Base-by-base conservation (phyloP, 2,888 invertebrate species). In the Schrankia costaestrigalis region DNA sequence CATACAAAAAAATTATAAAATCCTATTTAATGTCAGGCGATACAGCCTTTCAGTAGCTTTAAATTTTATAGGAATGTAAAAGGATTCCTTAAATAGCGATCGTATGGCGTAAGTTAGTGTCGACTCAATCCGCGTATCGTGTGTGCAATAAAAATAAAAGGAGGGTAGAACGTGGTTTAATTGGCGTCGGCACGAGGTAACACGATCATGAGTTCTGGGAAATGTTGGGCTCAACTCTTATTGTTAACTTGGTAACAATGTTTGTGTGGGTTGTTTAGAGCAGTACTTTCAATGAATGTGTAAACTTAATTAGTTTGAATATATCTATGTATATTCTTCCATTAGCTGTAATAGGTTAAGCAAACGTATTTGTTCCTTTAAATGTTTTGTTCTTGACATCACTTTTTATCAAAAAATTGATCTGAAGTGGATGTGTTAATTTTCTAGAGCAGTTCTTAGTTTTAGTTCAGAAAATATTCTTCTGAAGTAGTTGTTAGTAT, bases 101-200 rank as follows among this genome's bases (percentile, higher is more conserved):
- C 48, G 48, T 49, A 33, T 41, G 30, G 27, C 41, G 47, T 47
- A 46, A 44, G 46, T 47, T 46, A 51, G 44, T 47, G 55, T 60
- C 48, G 58, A 55, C 54, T 60, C 46, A 56, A 63, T 59, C 50
- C 56, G 52, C 56, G 52, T 62, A 65, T 69, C 50, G 59, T 60
- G 57, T 67, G 57, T 59, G 57, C 57, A 69, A 68, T 71, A 50
- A 70, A 70, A 73, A 63, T 55, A 69, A 71, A 70, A 59, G 22
- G 34, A 48, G 45, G 59, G 60, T 58, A 50, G 49, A 57, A 59
- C 57, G 53, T 41, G 55, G 58, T 75, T 78, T 78, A 78, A 78
- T 77, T 78, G 78, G 78, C 75, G 60, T 54, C 56, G 55, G 56
- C 63, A 56, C 63, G 52, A 53, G 41, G 62, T 61, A 57, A 59